Evolutionary conservation across 2,797 vertebrate genomes (phyloP), one percentile per base, ranked within the genome.

Genomic region (Enoplosus armatus): DNA sequence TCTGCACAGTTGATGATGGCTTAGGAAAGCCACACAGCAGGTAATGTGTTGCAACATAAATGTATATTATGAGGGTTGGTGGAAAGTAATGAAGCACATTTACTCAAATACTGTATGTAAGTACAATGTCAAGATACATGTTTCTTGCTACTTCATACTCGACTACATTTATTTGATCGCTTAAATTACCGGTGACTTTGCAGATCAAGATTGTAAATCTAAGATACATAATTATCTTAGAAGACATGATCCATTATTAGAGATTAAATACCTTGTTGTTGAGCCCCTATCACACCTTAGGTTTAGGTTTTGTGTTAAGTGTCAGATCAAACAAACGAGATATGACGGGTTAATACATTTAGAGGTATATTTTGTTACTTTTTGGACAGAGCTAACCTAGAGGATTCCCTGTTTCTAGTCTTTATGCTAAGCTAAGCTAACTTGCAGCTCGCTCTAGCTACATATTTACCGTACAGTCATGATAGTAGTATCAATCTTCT

Each of bases 11-110:
- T 60, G 51, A 85, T 75, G 76, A 73, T 27, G 24, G 72, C 70
- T 79, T 71, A 74, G 76, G 58, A 75, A 70, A 56, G 67, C 50
- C 70, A 59, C 59, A 69, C 77, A 85, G 78, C 87, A 76, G 61
- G 45, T 78, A 58, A 69, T 66, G 69, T n/a, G 43, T 61, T 64
- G n/a, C n/a, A n/a, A 24, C n/a, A 64, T 70, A 39, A 71, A 81
- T 51, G 53, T n/a, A 9, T 20, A 67, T n/a, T 27, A 29, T 11
- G 24, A 74, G 62, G 55, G 77, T 10, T 4, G 8, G 41, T 18
- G 24, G 39, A 67, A 54, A 64, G 26, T 22, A 29, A 6, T 8
- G 43, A 26, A 54, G 20, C 29, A n/a, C 0, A 54, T 63, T 64
- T 55, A 62, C 43, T 69, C 27, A 53, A 58, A 53, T 18, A 31